Evolutionary conservation across 2,888 invertebrate species (phyloP).

Genomic region (Tachystola acroxantha): DNA sequence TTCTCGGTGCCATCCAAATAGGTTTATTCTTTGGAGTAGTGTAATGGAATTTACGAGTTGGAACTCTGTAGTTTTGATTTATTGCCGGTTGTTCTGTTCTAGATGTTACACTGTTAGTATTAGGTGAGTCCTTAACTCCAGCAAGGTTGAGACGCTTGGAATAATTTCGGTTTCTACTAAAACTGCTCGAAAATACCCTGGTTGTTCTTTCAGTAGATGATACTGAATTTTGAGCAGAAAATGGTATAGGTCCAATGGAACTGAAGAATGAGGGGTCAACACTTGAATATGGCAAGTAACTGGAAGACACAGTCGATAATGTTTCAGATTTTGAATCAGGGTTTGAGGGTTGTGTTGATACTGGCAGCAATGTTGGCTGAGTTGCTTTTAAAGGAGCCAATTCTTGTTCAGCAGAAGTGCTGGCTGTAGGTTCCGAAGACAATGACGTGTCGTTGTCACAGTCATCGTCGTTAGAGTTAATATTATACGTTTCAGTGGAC

Average conservation of each 20-base stretch:
- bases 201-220: conserved; percentile 29
- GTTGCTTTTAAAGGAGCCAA: conserved; percentile 38
- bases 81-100: conserved; percentile 36
- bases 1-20: conserved; percentile 61
- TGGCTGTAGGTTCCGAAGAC: conserved; percentile 39
- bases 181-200: conserved; percentile 39
- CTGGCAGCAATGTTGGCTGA: conserved; percentile 26
- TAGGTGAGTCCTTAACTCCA: conserved; percentile 53
- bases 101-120: conserved; percentile 58
- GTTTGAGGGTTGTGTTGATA: conserved; percentile 23
- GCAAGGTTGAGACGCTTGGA: conserved; percentile 58
- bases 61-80: conserved; percentile 31
- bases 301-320: conserved; percentile 33
- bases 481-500: conserved; percentile 66
- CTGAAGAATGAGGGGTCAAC: conserved; percentile 29
- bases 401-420: conserved; percentile 48
- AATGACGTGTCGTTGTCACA: conserved; percentile 62
- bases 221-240: conserved; percentile 45
- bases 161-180: conserved; percentile 51
- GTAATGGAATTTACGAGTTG: conserved; percentile 54
- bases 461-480: conserved; percentile 51
- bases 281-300: conserved; percentile 35
- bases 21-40: conserved; percentile 62
- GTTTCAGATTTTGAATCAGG: conserved; percentile 25
- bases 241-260: conserved; percentile 22